Evolutionary conservation across 1,140 invertebrate species (phyloP).

Genomic region (Telenomus remus): DNA sequence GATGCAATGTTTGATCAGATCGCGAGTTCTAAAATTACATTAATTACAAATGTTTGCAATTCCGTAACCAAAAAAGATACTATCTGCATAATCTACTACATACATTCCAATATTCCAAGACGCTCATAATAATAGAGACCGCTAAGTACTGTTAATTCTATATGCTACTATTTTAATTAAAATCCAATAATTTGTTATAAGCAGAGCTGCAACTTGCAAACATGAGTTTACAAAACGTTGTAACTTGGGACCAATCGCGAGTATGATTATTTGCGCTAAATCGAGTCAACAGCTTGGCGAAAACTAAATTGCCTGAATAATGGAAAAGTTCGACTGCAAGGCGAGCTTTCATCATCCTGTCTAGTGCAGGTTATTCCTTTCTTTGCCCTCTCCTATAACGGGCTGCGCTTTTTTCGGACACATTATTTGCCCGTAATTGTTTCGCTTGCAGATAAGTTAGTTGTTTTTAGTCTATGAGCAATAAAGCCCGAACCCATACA

Average conservation of each 20-base stretch:
- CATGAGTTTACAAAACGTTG: conserved; percentile 7
- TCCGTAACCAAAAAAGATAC: no score
- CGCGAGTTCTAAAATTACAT: no score
- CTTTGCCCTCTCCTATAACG: neutral
- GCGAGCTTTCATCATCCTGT: conserved; percentile 47
- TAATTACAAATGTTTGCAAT: no score
- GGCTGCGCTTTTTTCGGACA: conserved; percentile 4
- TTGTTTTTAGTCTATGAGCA: no score
- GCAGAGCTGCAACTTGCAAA: neutral
- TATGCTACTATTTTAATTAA: neutral
- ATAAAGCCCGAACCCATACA: no score
- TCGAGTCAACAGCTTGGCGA: conserved; percentile 28
- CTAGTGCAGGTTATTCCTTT: conserved; percentile 23
- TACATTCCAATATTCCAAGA: no score
- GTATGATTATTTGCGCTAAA: conserved; percentile 29
- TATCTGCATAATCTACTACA: no score
- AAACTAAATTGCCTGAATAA: conserved; percentile 65
- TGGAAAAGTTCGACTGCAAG: conserved; percentile 56
- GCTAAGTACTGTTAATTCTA: no score
- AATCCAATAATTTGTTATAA: neutral
- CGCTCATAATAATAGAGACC: no score
- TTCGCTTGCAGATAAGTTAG: neutral
- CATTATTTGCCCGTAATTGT: conserved; percentile 1
- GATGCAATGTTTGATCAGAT: no score
- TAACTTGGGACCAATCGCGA: conserved; percentile 5